These are phyloP conservation scores for Sebastes hubbsi DNA, from an alignment of 2,797 vertebrate species.

Conservation along the genomic window DNA sequence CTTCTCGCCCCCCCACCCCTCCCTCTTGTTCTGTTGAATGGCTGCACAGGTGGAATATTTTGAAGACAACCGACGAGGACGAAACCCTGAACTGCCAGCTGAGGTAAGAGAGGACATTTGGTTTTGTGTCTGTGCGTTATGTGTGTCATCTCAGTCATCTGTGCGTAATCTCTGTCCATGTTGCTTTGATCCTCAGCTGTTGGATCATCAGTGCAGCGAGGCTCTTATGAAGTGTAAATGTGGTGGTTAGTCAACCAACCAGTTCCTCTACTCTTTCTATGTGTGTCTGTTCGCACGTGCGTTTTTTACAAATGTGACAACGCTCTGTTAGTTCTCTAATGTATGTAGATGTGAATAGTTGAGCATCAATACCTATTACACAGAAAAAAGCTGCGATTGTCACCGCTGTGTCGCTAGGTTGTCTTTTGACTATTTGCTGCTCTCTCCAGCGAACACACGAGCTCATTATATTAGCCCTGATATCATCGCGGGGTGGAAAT, in stretches of 20 bases:
- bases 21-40: slow-evolving; percentile 36
- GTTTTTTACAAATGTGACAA: background rate
- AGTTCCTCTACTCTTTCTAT: background rate
- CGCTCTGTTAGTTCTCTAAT: background rate
- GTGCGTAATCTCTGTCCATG: background rate
- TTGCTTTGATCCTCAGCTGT: slow-evolving; percentile 29
- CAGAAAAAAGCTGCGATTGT: background rate
- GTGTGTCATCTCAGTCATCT: slow-evolving; percentile 11
- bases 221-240: slow-evolving; percentile 2
- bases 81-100: slow-evolving; percentile 70
- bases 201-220: background rate
- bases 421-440: background rate
- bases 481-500: background rate
- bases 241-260: background rate
- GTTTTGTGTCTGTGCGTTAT: slow-evolving; percentile 7
- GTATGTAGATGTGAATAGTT: background rate
- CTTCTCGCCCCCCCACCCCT: background rate
- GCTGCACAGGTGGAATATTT: slow-evolving; percentile 79
- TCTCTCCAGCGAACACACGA: background rate
- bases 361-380: background rate
- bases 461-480: slow-evolving; percentile 5
- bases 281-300: background rate
- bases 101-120: slow-evolving; percentile 78
- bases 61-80: slow-evolving; percentile 72
- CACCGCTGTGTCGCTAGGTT: background rate